These are phyloP conservation scores for Hormaphis cornu DNA, from an alignment of 1,140 invertebrate genomes.

Conservation along the genomic window DNA sequence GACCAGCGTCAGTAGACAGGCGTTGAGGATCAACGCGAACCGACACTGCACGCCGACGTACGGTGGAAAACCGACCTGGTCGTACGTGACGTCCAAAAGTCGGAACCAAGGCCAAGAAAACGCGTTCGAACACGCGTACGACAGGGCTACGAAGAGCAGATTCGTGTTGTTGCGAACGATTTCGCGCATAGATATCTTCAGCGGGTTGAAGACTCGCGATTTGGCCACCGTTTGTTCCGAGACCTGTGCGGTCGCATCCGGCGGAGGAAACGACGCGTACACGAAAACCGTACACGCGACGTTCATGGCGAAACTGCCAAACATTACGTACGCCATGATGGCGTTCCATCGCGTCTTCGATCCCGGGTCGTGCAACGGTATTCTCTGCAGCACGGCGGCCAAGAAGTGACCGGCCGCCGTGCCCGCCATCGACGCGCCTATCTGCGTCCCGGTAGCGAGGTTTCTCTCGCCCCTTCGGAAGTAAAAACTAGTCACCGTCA, in stretches of 20 bases:
- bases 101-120: constrained; percentile 3
- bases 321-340: neutral
- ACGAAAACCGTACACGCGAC: neutral
- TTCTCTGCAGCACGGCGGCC: neutral
- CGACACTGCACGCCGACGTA: neutral
- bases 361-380: too few relatives aligned
- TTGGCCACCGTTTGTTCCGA: neutral
- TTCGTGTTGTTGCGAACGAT: neutral
- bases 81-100: neutral
- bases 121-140: neutral
- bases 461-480: neutral
- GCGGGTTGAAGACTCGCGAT: neutral
- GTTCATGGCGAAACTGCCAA: neutral
- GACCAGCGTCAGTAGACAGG: neutral
- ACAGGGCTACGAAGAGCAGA: neutral
- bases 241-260: neutral
- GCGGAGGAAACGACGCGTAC: neutral
- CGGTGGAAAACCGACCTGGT: neutral
- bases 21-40: neutral
- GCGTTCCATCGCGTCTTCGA: neutral
- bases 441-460: neutral
- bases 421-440: neutral
- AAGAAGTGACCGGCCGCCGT: neutral
- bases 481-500: neutral
- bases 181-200: neutral